Conservation (phyloP, 2,113 vertebrate species). For the Paradoxurus hermaphroditus region DNA sequence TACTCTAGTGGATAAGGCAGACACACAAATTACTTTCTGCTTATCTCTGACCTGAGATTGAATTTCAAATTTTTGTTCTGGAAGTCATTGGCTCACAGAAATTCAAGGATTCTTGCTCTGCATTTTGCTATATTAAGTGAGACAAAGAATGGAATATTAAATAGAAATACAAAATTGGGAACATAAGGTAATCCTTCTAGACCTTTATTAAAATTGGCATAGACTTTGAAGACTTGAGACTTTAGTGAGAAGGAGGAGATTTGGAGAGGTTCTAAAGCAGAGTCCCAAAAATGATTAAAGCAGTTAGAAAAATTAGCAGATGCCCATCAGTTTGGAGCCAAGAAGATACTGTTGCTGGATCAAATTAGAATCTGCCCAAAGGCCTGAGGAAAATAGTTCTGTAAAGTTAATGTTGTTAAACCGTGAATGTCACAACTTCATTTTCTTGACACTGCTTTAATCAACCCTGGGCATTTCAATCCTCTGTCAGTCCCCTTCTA, state of each 20-base stretch:
- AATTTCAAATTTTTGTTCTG: constrained; percentile 52
- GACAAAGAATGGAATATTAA: constrained; percentile 57
- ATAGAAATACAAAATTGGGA: constrained; percentile 49
- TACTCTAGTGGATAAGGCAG: not conserved
- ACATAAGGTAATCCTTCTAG: constrained; percentile 59
- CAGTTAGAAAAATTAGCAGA: constrained; percentile 70
- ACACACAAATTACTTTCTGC: not conserved
- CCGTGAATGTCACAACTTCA: constrained; percentile 4
- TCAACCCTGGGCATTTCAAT: not conserved
- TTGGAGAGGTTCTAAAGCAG: constrained; percentile 64
- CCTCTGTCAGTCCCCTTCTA: not conserved
- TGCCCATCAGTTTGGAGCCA: constrained; percentile 64
- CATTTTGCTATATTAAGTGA: constrained; percentile 52
- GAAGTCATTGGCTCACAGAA: constrained; percentile 27
- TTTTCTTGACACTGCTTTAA: constrained; percentile 1
- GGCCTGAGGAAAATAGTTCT: constrained; percentile 42
- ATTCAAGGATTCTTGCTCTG: constrained; percentile 14
- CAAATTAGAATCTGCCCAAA: constrained; percentile 63
- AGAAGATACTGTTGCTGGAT: constrained; percentile 50
- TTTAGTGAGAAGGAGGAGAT: constrained; percentile 38
- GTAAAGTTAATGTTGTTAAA: constrained; percentile 57
- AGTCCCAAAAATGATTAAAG: constrained; percentile 68
- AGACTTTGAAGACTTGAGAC: constrained; percentile 54
- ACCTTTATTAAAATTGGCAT: constrained; percentile 63
- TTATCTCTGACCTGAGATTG: not conserved